These are phyloP conservation scores for Acrocephalus arundinaceus DNA, from an alignment of 2,113 vertebrate genomes.

Conservation along the genomic window DNA sequence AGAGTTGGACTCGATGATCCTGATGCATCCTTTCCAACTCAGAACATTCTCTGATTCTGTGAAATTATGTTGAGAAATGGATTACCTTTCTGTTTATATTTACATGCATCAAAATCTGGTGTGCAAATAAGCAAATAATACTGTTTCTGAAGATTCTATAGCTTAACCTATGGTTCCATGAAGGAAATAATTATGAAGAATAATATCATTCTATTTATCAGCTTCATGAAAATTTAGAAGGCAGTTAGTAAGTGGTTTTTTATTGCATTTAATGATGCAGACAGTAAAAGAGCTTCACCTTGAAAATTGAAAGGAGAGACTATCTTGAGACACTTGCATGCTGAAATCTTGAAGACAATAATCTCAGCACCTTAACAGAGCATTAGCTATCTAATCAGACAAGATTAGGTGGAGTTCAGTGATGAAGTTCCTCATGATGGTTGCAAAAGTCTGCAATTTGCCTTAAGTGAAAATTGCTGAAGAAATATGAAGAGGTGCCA, in stretches of 20 bases:
- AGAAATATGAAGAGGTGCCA: not conserved
- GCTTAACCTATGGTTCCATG: not conserved
- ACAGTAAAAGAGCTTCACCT: not conserved
- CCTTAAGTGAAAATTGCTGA: not conserved
- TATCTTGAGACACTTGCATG: not conserved
- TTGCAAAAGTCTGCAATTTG: not conserved
- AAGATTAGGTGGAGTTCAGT: not conserved
- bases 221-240: not conserved
- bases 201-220: not conserved
- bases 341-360: not conserved
- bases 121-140: not conserved
- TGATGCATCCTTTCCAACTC: not conserved
- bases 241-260: not conserved
- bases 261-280: not conserved
- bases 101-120: not conserved
- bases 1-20: fast-evolving
- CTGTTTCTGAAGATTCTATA: not conserved
- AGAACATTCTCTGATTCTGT: not conserved
- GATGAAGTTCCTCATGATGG: not conserved
- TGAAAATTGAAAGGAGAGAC: not conserved
- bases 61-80: not conserved
- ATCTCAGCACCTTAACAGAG: not conserved
- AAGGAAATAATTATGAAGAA: not conserved
- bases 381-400: not conserved
- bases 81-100: not conserved